Percentiles rank a stretch among this genome's conserved stretches.
These are phyloP conservation scores for Periophthalmus magnuspinnatus DNA, from an alignment of 2,797 vertebrate species.

Conservation along the genomic window DNA sequence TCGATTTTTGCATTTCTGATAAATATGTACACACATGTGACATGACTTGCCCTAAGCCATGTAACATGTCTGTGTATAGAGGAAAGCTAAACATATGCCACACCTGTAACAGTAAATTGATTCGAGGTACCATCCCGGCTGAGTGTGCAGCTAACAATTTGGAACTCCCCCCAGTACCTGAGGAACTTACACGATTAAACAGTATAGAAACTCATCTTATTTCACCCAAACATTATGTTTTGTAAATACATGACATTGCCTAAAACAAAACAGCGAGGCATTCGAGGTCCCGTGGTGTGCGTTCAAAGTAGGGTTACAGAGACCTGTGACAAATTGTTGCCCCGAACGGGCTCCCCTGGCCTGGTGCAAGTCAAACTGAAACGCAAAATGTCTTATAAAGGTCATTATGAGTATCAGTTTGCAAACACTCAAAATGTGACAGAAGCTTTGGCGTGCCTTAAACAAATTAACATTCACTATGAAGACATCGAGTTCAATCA, in stretches of 20 bases:
- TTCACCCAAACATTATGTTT: not conserved
- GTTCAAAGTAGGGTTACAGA: too few relatives aligned
- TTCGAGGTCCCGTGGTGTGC: too few relatives aligned
- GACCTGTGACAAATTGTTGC: not conserved
- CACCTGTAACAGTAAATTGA: not conserved
- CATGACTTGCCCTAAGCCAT: too few relatives aligned
- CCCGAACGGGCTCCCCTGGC: not conserved
- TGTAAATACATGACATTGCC: not conserved
- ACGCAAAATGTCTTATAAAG: not conserved
- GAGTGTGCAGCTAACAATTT: not conserved
- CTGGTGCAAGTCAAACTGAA: not conserved
- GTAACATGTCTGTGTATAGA: too few relatives aligned
- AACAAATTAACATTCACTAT: not conserved
- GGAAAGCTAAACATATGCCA: not conserved
- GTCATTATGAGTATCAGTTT: not conserved
- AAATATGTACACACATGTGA: too few relatives aligned
- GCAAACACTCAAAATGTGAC: not conserved
- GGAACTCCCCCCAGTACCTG: too few relatives aligned
- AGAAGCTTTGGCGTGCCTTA: not conserved
- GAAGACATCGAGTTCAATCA: slow-evolving; percentile 3
- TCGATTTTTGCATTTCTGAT: too few relatives aligned
- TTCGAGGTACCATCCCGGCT: not conserved
- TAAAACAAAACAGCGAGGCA: not conserved
- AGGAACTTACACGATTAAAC: not conserved
- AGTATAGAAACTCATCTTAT: not conserved